Evolutionary conservation across 2,888 invertebrate species (phyloP).

Genomic region (Camponotus fellah): DNA sequence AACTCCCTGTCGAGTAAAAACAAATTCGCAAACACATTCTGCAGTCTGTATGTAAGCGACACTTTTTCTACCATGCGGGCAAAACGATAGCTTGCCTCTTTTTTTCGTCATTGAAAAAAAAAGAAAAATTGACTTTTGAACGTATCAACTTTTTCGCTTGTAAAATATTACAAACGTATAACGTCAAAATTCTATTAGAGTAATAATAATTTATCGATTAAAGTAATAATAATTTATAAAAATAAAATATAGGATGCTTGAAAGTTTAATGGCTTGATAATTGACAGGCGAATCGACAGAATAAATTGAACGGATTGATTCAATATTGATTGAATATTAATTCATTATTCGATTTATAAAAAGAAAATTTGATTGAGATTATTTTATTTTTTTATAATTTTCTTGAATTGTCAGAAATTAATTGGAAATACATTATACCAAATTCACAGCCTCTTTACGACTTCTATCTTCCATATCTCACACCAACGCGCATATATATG

Average conservation of each 20-base stretch:
- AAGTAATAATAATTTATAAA: background rate
- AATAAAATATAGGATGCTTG: too few species aligned
- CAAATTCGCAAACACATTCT: conserved; percentile 44
- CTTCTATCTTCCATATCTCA: conserved; percentile 13
- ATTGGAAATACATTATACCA: background rate
- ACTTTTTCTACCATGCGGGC: conserved; percentile 48
- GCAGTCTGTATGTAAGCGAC: conserved; percentile 50
- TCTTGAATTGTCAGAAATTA: background rate
- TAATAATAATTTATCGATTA: background rate
- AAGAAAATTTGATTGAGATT: background rate
- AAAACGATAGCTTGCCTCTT: conserved; percentile 46
- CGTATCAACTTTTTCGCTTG: background rate
- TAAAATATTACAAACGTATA: background rate
- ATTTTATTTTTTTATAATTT: background rate
- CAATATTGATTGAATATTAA: background rate
- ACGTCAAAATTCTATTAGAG: background rate
- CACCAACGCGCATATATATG: background rate
- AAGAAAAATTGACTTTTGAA: background rate
- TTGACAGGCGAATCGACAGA: background rate
- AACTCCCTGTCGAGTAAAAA: conserved; percentile 50
- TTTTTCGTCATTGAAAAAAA: conserved; percentile 37
- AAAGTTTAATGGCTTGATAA: background rate
- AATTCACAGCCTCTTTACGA: background rate
- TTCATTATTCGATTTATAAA: background rate
- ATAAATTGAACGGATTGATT: background rate